A percentile compares a stretch with the other conserved stretches of the same genome.
phyloP scores from a whole-genome alignment of 2,797 vertebrate genomes.

The Sylvilagus floridanus region DNA sequence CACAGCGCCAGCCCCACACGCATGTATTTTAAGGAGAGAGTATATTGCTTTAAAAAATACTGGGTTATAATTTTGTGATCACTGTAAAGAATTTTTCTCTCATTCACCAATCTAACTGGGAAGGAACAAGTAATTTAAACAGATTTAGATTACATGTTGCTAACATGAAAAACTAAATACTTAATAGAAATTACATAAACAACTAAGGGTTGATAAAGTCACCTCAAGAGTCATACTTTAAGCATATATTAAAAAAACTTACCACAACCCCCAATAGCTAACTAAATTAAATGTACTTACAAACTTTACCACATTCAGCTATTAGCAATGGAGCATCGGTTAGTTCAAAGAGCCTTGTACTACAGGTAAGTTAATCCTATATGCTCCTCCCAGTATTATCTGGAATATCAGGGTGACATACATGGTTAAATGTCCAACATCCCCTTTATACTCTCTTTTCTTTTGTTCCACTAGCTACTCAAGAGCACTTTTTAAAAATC shows the following conservation, averaged over 20 bases:
- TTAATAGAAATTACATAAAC: slow-evolving; percentile 25
- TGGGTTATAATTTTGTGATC: slow-evolving; percentile 36
- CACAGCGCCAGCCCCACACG: background rate
- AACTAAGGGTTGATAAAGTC: slow-evolving; percentile 35
- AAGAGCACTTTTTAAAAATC: slow-evolving; percentile 32
- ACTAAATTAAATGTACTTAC: slow-evolving; percentile 38
- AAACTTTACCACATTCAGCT: slow-evolving; percentile 49
- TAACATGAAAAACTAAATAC: slow-evolving; percentile 48
- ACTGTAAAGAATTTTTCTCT: slow-evolving; percentile 12
- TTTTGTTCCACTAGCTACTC: background rate
- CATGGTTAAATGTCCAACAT: background rate
- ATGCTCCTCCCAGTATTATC: background rate
- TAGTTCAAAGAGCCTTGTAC: background rate
- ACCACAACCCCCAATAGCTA: background rate
- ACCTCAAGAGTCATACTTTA: slow-evolving; percentile 1
- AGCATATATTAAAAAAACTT: background rate
- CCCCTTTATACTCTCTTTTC: background rate
- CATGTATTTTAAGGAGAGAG: slow-evolving; percentile 16
- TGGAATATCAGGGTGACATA: background rate
- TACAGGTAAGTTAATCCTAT: background rate
- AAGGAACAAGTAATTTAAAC: slow-evolving; percentile 40
- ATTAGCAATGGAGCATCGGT: background rate
- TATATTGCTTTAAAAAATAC: slow-evolving; percentile 31
- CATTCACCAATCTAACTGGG: slow-evolving; percentile 26
- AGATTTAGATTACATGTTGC: background rate